Base-by-base conservation (phyloP, 2,797 vertebrate species). In the Euthynnus affinis region DNA sequence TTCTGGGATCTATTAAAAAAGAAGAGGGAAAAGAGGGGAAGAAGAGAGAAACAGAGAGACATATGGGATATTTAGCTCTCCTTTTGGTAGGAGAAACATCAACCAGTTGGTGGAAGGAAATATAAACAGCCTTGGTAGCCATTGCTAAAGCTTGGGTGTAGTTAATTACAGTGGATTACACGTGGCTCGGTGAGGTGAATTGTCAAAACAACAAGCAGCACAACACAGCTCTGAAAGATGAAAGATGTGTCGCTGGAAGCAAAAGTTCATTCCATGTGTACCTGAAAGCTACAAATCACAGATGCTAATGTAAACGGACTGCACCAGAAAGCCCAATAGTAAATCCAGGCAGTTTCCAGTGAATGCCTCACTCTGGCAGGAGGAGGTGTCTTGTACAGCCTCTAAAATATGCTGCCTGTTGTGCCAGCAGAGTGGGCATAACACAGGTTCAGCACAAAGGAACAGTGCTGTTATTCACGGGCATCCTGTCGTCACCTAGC, bases 1-100 rank as follows among this genome's bases (percentile, higher is more conserved):
- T 82, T 98, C 97, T 27, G 92, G 70, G 66, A 96, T 93, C 78
- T 99, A 92, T 7, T 82, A 88, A 69, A 87, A 87, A 81, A 42
- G 60, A 44, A 8, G 20, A 46, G 17, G 13, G 17, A 4, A 25
- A 42, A 71, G 60, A 44, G 49, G 25, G 46, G 10, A 40, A 37
- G 51, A 60, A 25, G 44, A 57, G 53, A 23, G 55, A 53, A 8
- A 57, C 6, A 71, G 18, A 81, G 37, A 82, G 32, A 85, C 1
- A 76, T 3, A 32, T 12, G 22, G 34, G 20, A 55, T 74, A 32
- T 78, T 87, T 76, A 76, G 67, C 48, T 66, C 42, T 83, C 52
- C 49, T 70, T 64, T 76, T 25, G 7, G 56, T 18, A 65, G 52
- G 61, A 80, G 37, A 84, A 58, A 40, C 42, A 32, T 57, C 9